Conservation (phyloP, 2,113 vertebrate genomes). For the Corydoras maculifer region DNA sequence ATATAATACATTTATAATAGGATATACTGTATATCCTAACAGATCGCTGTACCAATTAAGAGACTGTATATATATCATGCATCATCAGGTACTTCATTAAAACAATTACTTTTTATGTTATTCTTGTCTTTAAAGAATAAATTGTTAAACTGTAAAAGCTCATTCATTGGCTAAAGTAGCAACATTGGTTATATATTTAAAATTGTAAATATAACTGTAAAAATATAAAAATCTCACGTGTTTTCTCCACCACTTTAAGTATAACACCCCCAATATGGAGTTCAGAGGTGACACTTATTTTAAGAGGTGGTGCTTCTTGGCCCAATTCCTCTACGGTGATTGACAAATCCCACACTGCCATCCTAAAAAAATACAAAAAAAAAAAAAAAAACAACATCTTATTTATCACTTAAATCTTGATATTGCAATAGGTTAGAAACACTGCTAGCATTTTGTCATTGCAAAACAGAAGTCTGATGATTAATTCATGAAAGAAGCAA, state of each 20-base stretch:
- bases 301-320: constrained; percentile 55
- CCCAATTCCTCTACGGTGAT: constrained; percentile 64
- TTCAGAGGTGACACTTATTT: constrained; percentile 66
- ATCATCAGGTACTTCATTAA: too few species aligned
- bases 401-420: neutral
- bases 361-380: constrained; percentile 19
- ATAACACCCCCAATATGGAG: constrained; percentile 71
- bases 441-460: neutral
- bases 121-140: too few species aligned
- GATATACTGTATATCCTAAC: too few species aligned
- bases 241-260: constrained; percentile 68
- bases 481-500: too few species aligned
- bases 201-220: neutral
- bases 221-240: constrained; percentile 57
- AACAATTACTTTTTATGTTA: too few species aligned
- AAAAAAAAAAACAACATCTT: neutral
- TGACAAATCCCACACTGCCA: constrained; percentile 67
- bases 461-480: too few species aligned
- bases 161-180: too few species aligned
- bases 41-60: too few species aligned
- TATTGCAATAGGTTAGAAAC: neutral
- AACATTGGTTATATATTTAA: too few species aligned
- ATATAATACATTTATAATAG: too few species aligned
- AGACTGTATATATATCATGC: too few species aligned
- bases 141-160: too few species aligned